Evolutionary conservation across 2,888 invertebrate species (phyloP).

Genomic region (Sarcophaga subvicina): DNA sequence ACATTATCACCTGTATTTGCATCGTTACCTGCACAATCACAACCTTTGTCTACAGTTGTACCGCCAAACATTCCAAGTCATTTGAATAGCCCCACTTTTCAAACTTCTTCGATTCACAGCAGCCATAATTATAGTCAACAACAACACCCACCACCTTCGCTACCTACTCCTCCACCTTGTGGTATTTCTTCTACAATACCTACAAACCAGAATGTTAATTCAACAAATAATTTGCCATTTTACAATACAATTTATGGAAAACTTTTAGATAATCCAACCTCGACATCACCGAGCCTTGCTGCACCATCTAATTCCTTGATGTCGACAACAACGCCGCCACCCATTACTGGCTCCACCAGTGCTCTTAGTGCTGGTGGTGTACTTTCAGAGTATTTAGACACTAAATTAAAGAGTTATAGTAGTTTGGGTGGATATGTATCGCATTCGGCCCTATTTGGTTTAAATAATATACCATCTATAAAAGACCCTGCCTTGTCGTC

Average conservation of each 20-base stretch:
- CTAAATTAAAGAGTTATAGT: constrained; percentile 76
- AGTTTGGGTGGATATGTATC: constrained; percentile 73
- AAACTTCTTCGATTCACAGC: constrained; percentile 68
- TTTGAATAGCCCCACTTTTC: constrained; percentile 68
- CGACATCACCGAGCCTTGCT: constrained; percentile 22
- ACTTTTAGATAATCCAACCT: constrained; percentile 82
- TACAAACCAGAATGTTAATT: constrained; percentile 40
- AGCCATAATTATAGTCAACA: constrained; percentile 27
- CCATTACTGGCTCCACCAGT: constrained; percentile 53
- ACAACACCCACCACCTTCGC: constrained; percentile 67
- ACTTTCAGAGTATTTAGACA: constrained; percentile 77
- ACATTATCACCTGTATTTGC: constrained; percentile 19
- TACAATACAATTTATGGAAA: constrained; percentile 82
- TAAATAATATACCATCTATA: constrained; percentile 57
- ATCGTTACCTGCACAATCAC: constrained; percentile 3
- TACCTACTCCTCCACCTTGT: constrained; percentile 35
- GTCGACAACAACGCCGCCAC: constrained; percentile 22
- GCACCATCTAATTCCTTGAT: not conserved
- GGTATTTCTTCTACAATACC: constrained; percentile 40
- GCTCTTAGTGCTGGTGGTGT: constrained; percentile 30
- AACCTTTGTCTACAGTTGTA: constrained; percentile 15
- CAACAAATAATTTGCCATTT: constrained; percentile 75
- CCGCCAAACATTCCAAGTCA: constrained; percentile 66
- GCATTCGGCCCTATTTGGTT: constrained; percentile 72
- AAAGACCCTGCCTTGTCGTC: constrained; percentile 29